Evolutionary conservation across 1,140 invertebrate species (phyloP).

Genomic region (Rhizoglyphus robini): DNA sequence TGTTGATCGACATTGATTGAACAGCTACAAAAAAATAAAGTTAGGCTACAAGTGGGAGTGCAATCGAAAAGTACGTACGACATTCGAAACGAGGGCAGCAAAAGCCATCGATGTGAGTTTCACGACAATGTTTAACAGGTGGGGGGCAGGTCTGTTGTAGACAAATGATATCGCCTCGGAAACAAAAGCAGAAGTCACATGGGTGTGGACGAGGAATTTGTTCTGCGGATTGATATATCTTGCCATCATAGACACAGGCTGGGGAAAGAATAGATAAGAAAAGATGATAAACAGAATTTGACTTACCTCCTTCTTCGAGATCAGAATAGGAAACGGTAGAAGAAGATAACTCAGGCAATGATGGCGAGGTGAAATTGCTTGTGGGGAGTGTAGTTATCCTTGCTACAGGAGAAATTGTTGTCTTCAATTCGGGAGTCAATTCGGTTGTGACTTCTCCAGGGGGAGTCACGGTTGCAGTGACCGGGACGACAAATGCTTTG

Average conservation of each 20-base stretch:
- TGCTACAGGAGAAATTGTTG: slow-evolving; percentile 2
- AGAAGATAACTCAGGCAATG: background rate
- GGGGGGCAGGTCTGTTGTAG: slow-evolving; percentile 86
- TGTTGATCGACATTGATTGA: slow-evolving; percentile 1
- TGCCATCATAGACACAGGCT: slow-evolving; percentile 76
- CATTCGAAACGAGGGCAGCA: slow-evolving; percentile 89
- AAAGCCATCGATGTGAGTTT: slow-evolving; percentile 79
- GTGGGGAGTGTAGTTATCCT: background rate
- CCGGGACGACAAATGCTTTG: too few species aligned
- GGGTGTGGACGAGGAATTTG: slow-evolving; percentile 84
- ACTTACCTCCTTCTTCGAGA: slow-evolving; percentile 25
- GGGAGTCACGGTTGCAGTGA: too few species aligned
- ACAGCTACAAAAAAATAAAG: slow-evolving; percentile 13
- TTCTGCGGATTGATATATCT: slow-evolving; percentile 80
- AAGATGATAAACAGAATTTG: slow-evolving; percentile 11
- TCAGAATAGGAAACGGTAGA: background rate
- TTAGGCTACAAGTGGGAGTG: background rate
- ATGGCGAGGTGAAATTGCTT: background rate
- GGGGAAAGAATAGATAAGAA: slow-evolving; percentile 13
- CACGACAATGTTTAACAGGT: slow-evolving; percentile 71
- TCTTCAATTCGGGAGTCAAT: background rate
- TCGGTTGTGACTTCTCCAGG: background rate
- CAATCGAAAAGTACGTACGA: slow-evolving; percentile 33
- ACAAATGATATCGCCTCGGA: slow-evolving; percentile 82
- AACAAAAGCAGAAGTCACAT: slow-evolving; percentile 93